Conservation (phyloP, 2,888 invertebrate genomes). For the Aethes cnicana region DNA sequence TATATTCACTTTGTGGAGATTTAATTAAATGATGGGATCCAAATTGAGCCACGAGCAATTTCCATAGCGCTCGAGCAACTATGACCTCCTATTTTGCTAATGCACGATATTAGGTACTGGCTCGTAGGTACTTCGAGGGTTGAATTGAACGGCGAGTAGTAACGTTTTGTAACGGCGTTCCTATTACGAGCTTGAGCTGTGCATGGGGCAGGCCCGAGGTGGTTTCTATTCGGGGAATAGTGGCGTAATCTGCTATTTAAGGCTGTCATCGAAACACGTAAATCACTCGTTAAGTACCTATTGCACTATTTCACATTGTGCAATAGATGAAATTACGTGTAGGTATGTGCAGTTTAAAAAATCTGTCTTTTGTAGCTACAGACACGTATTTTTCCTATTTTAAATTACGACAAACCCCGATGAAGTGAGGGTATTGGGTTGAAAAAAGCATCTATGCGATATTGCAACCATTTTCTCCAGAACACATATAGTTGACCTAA, state of each 20-base stretch:
- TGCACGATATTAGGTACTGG: slow-evolving; percentile 50
- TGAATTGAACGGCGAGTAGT: slow-evolving; percentile 43
- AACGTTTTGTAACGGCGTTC: slow-evolving; percentile 56
- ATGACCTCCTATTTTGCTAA: slow-evolving; percentile 58
- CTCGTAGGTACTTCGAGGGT: slow-evolving; percentile 39
- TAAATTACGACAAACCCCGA: no score
- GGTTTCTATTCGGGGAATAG: slow-evolving; percentile 62
- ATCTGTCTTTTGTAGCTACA: no score
- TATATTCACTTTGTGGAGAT: slow-evolving; percentile 35
- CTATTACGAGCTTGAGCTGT: slow-evolving; percentile 57
- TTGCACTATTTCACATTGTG: no score
- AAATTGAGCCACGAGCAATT: slow-evolving; percentile 50
- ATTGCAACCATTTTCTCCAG: no score
- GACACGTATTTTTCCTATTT: no score
- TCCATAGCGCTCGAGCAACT: slow-evolving; percentile 57
- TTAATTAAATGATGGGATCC: slow-evolving; percentile 52
- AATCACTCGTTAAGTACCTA: slow-evolving; percentile 22
- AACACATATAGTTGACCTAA: no score
- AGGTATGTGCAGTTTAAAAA: no score
- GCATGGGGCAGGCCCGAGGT: slow-evolving; percentile 68
- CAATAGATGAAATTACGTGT: no score
- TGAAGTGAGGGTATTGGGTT: no score
- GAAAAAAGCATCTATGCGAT: no score
- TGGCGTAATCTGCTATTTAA: slow-evolving; percentile 53
- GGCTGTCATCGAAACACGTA: slow-evolving; percentile 25